These are phyloP conservation scores for Lydus trimaculatus DNA, from an alignment of 2,888 invertebrate species.

Conservation along the genomic window DNA sequence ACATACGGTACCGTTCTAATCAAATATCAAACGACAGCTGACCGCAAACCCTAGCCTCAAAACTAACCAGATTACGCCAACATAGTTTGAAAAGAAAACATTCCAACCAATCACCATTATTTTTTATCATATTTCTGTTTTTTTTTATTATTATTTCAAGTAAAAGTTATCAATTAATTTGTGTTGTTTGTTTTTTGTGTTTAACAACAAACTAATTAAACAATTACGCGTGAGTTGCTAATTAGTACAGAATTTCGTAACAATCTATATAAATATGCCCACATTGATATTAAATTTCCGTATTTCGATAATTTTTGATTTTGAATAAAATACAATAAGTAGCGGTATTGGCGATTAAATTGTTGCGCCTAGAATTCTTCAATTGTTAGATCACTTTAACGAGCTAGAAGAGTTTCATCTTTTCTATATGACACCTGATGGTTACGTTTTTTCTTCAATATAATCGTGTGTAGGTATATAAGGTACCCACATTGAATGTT, in stretches of 20 bases:
- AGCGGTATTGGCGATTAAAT: neutral
- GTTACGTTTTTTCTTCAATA: neutral
- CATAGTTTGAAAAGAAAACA: constrained; percentile 30
- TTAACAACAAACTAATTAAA: neutral
- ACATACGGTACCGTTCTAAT: constrained; percentile 32
- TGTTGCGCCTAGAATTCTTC: constrained; percentile 6
- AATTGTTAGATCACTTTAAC: constrained; percentile 5
- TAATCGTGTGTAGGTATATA: neutral
- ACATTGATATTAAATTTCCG: neutral
- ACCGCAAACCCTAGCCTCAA: constrained; percentile 31
- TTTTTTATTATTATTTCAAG: neutral
- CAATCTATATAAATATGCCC: neutral
- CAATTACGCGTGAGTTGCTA: neutral
- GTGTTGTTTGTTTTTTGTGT: neutral
- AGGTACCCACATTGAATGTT: constrained; percentile 3
- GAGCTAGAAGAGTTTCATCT: neutral
- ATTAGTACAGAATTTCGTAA: constrained; percentile 1
- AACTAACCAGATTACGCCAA: constrained; percentile 29
- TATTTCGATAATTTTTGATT: neutral
- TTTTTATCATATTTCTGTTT: neutral
- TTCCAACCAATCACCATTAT: constrained; percentile 13
- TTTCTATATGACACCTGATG: neutral
- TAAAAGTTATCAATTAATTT: constrained; percentile 4
- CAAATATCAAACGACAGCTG: constrained; percentile 32
- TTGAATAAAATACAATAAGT: neutral